These are phyloP conservation scores for Trachymyrmex septentrionalis DNA, from an alignment of 1,140 invertebrate genomes.

Conservation along the genomic window DNA sequence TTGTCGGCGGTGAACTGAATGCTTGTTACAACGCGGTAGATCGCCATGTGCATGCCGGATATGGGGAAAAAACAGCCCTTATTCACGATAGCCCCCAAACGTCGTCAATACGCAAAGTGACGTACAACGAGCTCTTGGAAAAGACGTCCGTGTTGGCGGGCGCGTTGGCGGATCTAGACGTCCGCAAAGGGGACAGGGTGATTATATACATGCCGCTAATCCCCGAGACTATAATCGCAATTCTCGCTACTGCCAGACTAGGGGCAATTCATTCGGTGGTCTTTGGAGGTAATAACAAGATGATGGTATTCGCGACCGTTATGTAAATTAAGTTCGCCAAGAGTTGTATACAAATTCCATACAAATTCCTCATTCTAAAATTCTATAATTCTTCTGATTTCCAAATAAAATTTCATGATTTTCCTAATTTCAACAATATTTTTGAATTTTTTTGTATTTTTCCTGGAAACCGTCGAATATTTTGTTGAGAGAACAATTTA, in stretches of 20 bases:
- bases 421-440: too few relatives aligned
- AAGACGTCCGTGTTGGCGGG: conserved; percentile 93
- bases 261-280: conserved; percentile 96
- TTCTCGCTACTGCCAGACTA: conserved; percentile 93
- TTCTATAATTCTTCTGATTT: too few relatives aligned
- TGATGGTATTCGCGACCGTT: not conserved
- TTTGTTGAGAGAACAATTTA: too few relatives aligned
- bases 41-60: conserved; percentile 93
- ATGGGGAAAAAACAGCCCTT: conserved; percentile 92
- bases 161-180: conserved; percentile 91
- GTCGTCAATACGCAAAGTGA: conserved; percentile 90
- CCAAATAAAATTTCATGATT: too few relatives aligned
- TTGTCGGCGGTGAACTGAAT: conserved; percentile 95
- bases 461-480: too few relatives aligned
- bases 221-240: conserved; percentile 94
- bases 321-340: conserved; percentile 1
- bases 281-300: conserved; percentile 91
- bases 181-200: conserved; percentile 92
- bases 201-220: conserved; percentile 97
- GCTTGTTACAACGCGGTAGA: conserved; percentile 97
- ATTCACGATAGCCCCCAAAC: conserved; percentile 97
- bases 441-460: too few relatives aligned
- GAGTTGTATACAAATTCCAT: too few relatives aligned
- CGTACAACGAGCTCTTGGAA: conserved; percentile 93
- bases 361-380: too few relatives aligned